These are phyloP conservation scores for Trypoxylon attenuatum DNA, from an alignment of 2,888 invertebrate species.

Conservation along the genomic window DNA sequence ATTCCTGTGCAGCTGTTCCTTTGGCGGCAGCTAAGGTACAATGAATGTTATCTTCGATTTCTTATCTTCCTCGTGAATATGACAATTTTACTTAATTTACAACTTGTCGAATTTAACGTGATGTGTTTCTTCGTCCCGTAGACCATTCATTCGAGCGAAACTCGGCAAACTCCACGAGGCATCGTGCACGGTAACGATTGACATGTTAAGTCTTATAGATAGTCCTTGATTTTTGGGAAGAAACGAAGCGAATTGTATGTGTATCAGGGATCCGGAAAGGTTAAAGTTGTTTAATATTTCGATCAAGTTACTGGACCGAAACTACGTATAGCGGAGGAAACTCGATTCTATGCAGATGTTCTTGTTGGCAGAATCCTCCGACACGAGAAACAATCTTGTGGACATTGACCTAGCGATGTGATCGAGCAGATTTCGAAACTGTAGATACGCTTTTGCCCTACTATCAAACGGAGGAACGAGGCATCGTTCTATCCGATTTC, in stretches of 20 bases:
- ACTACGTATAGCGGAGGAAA: neutral
- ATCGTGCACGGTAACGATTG: constrained; percentile 91
- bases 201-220: constrained; percentile 9
- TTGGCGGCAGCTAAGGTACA: constrained; percentile 93
- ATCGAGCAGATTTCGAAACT: constrained; percentile 9
- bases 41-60: neutral
- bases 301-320: neutral
- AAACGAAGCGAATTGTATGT: neutral
- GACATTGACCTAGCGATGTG: neutral
- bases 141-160: constrained; percentile 96
- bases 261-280: neutral
- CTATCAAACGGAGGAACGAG: constrained; percentile 13
- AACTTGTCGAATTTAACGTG: neutral
- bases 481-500: constrained; percentile 11
- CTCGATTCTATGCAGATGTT: neutral
- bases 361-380: neutral
- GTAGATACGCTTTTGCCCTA: constrained; percentile 7
- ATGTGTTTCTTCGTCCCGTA: constrained; percentile 75
- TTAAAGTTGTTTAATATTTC: neutral
- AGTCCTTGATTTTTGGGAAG: neutral
- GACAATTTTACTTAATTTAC: neutral
- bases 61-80: neutral
- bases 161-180: constrained; percentile 98
- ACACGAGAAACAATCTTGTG: neutral
- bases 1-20: constrained; percentile 97